Conservation (phyloP, 37 sponge, comb jelly and placozoan species). For the Agelas oroides region DNA sequence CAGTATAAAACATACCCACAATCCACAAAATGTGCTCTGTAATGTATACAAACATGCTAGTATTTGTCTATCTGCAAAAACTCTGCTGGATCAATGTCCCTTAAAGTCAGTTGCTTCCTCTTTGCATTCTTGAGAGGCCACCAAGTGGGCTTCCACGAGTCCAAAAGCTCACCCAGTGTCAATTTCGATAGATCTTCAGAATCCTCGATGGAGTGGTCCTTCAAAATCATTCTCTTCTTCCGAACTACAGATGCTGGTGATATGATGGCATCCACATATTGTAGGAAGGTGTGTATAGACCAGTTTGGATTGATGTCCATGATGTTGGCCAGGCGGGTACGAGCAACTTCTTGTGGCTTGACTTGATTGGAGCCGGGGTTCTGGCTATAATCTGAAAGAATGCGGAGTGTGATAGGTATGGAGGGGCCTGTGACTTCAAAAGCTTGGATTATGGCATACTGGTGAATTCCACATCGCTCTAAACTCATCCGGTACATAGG, state of each 20-base stretch:
- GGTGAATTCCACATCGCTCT: conserved; percentile 33
- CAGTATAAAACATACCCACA: no score
- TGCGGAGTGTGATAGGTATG: conserved; percentile 43
- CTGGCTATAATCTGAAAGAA: neutral
- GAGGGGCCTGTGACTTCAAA: conserved; percentile 70
- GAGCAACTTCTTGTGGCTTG: neutral
- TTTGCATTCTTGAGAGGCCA: conserved; percentile 15
- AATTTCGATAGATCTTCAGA: neutral
- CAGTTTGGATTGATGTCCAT: conserved; percentile 73
- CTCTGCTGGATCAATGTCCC: conserved; percentile 40
- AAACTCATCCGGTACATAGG: conserved; percentile 44
- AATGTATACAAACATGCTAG: no score
- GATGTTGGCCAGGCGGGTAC: conserved; percentile 37
- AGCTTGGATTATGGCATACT: conserved; percentile 44
- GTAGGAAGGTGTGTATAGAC: conserved; percentile 49
- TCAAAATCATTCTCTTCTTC: conserved; percentile 6
- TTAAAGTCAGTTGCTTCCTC: conserved; percentile 9
- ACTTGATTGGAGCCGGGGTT: no score
- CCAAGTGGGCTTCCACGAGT: conserved; percentile 57
- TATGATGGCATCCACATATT: conserved; percentile 57
- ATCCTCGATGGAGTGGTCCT: conserved; percentile 8
- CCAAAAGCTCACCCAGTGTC: conserved; percentile 39
- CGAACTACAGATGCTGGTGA: conserved; percentile 17
- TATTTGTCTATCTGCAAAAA: conserved; percentile 41
- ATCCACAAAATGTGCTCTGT: no score